phyloP scores from a whole-genome alignment of 1,140 invertebrate species.

The Lineus longissimus region DNA sequence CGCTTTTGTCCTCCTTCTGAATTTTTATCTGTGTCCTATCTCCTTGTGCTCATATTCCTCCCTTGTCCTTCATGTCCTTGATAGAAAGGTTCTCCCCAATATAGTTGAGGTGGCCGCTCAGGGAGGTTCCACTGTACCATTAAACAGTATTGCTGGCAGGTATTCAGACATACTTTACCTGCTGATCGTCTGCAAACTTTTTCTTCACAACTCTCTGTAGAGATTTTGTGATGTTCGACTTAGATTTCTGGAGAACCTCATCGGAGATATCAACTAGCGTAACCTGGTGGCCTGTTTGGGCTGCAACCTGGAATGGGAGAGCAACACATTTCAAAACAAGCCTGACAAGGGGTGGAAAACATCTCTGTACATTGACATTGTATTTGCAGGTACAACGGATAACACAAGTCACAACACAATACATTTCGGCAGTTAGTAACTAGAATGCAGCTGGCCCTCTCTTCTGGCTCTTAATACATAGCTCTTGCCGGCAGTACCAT shows the following conservation, averaged over 20 bases:
- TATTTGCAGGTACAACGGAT: not conserved
- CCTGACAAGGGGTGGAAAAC: not conserved
- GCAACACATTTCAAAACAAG: conserved; percentile 12
- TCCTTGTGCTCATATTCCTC: too few relatives aligned
- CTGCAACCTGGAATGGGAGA: conserved; percentile 65
- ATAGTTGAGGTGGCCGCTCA: too few relatives aligned
- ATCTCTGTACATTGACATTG: not conserved
- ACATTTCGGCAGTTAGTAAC: too few relatives aligned
- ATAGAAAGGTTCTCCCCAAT: too few relatives aligned
- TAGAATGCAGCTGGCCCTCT: too few relatives aligned
- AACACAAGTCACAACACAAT: not conserved
- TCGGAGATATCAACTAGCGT: conserved; percentile 71
- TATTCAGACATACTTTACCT: conserved; percentile 31
- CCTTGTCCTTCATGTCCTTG: too few relatives aligned
- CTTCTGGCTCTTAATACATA: too few relatives aligned
- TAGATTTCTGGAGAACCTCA: conserved; percentile 67
- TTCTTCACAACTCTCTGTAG: conserved; percentile 75
- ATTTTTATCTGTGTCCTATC: too few relatives aligned
- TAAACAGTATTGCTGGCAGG: not conserved
- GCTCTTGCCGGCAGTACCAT: too few relatives aligned
- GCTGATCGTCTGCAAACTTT: conserved; percentile 62
- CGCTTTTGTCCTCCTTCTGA: too few relatives aligned
- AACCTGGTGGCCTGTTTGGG: conserved; percentile 72
- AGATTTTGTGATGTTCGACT: conserved; percentile 64
- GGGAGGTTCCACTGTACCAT: too few relatives aligned